Evolutionary conservation across 2,113 vertebrate species (phyloP).

Genomic region (Puntigrus tetrazona): DNA sequence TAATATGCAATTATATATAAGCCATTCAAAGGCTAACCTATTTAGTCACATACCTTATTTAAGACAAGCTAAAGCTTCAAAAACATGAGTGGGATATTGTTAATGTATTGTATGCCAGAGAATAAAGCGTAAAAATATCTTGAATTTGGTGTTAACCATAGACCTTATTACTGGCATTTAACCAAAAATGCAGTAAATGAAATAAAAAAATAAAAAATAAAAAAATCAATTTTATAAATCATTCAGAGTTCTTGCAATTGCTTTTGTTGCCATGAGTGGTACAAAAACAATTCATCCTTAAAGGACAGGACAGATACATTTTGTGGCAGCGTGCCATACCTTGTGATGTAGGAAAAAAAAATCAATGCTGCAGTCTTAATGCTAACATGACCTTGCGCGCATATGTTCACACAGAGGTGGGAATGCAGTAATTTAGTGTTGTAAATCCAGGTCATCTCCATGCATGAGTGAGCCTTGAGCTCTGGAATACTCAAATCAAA

Average conservation of each 20-base stretch:
- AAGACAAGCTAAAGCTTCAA: no score
- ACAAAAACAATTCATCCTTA: background rate
- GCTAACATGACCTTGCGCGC: background rate
- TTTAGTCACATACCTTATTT: no score
- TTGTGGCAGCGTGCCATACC: background rate
- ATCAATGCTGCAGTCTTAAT: background rate
- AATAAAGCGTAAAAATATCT: background rate
- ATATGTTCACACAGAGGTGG: background rate
- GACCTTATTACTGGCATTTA: background rate
- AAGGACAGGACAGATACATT: background rate
- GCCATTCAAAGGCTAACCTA: background rate
- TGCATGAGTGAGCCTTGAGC: slow-evolving; percentile 6
- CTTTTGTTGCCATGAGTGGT: background rate
- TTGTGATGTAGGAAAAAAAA: background rate
- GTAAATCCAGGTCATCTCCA: slow-evolving; percentile 29
- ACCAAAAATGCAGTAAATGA: no score
- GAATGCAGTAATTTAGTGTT: slow-evolving; percentile 33
- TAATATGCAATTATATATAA: background rate
- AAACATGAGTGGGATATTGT: background rate
- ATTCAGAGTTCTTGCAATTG: background rate
- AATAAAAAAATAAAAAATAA: background rate
- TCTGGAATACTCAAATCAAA: slow-evolving; percentile 19
- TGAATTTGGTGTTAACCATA: background rate
- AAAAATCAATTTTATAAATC: background rate
- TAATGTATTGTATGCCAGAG: background rate